Evolutionary conservation across 2,113 vertebrate genomes (phyloP), one percentile per base, ranked within the genome.

Genomic region (Oceanites oceanicus): DNA sequence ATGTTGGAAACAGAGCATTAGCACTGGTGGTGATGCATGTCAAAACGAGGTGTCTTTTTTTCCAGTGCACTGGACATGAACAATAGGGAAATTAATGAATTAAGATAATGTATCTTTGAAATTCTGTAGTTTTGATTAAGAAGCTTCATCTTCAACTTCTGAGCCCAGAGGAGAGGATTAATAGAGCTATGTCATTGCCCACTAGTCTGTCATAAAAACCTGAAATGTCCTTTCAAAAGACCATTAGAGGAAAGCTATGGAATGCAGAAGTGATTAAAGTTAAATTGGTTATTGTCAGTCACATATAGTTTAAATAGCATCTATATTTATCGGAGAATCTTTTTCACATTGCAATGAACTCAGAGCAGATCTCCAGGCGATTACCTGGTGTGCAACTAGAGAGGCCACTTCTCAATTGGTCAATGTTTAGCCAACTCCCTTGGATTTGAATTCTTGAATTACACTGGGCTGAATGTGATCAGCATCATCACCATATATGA

Each of bases 41-140:
- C 16, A 2, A 95, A 95, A 90, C 15, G 36, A 90, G 6, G 11
- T 81, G 47, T 90, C 58, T 91, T 10, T 92, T 92, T 97, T 98
- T 98, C 98, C 97, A 75, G 85, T 59, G 79, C 86, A 53, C 78
- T 94, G 96, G 93, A 66, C 92, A 49, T 4, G 90, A 98, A 98
- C 98, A 99, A 98, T 93, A 92, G 66, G 66, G 73, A 86, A 94
- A 97, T 91, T 96, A 95, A 88, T 75, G 96, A 97, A 97, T 98
- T 97, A 97, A 97, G 93, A 94, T 98, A 98, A 98, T 97, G 50
- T 89, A 90, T 92, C 77, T 96, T 68, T 94, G 78, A 97, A 88
- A 72, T 95, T 93, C 71, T 84, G 23, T 62, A 40, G 88, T 95
- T 94, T 92, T 95, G 71, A 92, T 92, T 87, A 95, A 92, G 87